Percentiles rank a stretch among this genome's conserved stretches.
phyloP scores from a whole-genome alignment of 2,888 invertebrate genomes.

The Zaprionus bogoriensis region DNA sequence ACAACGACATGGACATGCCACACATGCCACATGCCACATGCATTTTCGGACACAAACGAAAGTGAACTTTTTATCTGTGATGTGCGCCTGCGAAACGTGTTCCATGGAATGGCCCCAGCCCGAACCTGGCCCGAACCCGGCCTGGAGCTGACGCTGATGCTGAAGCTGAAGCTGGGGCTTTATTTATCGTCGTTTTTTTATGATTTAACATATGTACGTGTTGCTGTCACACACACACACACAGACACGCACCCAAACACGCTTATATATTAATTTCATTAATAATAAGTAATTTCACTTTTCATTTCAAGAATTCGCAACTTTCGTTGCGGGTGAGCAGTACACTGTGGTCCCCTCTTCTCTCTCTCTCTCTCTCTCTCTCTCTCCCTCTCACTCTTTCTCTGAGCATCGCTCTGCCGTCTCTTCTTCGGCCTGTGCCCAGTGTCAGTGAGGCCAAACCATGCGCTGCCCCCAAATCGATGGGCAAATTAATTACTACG shows the following conservation, averaged over 20 bases:
- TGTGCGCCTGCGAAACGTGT: constrained; percentile 66
- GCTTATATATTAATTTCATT: constrained; percentile 75
- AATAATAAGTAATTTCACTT: constrained; percentile 77
- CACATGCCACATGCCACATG: constrained; percentile 24
- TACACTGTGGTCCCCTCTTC: not conserved
- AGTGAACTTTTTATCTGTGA: constrained; percentile 71
- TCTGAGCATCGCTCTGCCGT: no score
- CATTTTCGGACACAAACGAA: constrained; percentile 71
- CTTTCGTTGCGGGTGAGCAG: constrained; percentile 70
- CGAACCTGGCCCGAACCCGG: constrained; percentile 1
- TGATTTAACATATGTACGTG: constrained; percentile 76
- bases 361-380: no score
- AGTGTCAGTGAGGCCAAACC: constrained; percentile 28
- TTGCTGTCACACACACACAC: constrained; percentile 58
- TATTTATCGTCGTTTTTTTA: constrained; percentile 71
- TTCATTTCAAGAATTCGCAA: constrained; percentile 75
- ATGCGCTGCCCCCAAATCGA: constrained; percentile 47
- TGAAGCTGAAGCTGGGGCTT: constrained; percentile 20
- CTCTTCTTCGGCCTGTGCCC: not conserved
- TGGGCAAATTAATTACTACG: constrained; percentile 67
- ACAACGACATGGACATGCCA: constrained; percentile 11
- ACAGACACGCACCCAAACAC: constrained; percentile 49
- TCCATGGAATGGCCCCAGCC: constrained; percentile 53
- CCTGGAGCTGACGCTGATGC: constrained; percentile 2
- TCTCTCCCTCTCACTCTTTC: no score